These are phyloP conservation scores for Margarornis squamiger DNA, from an alignment of 2,797 vertebrate genomes.

Conservation along the genomic window DNA sequence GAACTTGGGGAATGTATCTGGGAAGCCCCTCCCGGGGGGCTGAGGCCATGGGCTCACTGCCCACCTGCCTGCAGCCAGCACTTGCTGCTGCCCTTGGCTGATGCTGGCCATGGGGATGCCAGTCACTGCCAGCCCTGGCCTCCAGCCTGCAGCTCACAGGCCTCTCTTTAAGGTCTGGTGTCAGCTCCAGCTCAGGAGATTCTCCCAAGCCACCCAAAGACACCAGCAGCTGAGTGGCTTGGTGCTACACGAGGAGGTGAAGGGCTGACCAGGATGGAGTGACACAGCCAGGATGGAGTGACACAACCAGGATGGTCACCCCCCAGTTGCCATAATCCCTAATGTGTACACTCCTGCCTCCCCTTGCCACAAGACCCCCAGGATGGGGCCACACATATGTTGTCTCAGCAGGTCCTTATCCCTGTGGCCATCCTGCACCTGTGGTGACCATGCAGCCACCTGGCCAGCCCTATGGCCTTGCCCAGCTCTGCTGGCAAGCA, in stretches of 20 bases:
- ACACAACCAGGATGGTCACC: not conserved
- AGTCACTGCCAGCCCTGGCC: not conserved
- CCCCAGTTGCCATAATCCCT: not conserved
- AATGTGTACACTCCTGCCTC: rapidly evolving
- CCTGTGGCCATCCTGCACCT: not conserved
- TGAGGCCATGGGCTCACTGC: not conserved
- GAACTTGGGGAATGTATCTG: rapidly evolving
- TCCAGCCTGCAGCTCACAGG: not conserved
- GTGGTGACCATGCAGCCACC: not conserved
- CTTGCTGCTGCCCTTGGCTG: rapidly evolving
- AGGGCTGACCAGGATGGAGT: not conserved
- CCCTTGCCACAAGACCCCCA: rapidly evolving
- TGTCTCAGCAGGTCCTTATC: not conserved
- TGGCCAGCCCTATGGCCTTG: not conserved
- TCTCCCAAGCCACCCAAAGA: not conserved
- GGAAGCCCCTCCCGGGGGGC: not conserved
- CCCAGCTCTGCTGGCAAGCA: not conserved
- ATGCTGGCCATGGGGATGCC: not conserved
- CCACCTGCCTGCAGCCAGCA: not conserved
- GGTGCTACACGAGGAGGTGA: not conserved
- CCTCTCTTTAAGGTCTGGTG: not conserved
- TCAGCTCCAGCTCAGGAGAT: not conserved
- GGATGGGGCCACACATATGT: not conserved
- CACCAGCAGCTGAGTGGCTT: not conserved
- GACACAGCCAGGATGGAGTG: no score